Percentiles rank a stretch among this genome's conserved stretches.
Evolutionary conservation across 2,888 invertebrate genomes (phyloP).

Genomic region (Steromphala cineraria): DNA sequence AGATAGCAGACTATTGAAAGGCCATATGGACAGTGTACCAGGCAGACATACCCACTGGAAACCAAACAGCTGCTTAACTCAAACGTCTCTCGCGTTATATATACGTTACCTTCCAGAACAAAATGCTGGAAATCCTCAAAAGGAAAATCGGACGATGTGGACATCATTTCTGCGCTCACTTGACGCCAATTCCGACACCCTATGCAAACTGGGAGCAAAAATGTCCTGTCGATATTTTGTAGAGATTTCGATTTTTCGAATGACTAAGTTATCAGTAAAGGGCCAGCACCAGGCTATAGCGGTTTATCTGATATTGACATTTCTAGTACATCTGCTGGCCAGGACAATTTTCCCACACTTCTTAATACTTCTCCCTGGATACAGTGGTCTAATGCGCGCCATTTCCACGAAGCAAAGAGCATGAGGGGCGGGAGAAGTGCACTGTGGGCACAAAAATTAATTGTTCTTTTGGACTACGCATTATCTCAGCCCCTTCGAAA

Average conservation of each 20-base stretch:
- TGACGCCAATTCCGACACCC: background rate
- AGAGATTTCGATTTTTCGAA: slow-evolving; percentile 34
- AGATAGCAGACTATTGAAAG: background rate
- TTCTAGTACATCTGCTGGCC: slow-evolving; percentile 37
- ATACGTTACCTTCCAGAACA: slow-evolving; percentile 30
- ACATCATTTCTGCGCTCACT: slow-evolving; percentile 30
- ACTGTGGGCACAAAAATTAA: background rate
- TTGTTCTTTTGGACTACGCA: background rate
- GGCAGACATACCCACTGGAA: background rate
- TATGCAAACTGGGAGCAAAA: slow-evolving; percentile 20
- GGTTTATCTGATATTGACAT: slow-evolving; percentile 42
- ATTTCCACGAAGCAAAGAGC: background rate
- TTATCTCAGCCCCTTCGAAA: background rate
- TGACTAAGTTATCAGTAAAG: slow-evolving; percentile 33
- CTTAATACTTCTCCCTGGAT: slow-evolving; percentile 15
- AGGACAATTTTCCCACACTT: slow-evolving; percentile 44
- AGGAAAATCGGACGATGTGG: slow-evolving; percentile 37
- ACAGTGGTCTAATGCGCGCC: slow-evolving; percentile 6
- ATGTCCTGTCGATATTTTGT: slow-evolving; percentile 23
- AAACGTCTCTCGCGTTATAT: background rate
- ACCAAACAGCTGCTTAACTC: background rate
- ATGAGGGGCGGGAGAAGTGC: background rate
- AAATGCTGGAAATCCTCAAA: slow-evolving; percentile 39
- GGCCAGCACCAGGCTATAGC: slow-evolving; percentile 25
- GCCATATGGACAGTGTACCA: background rate